phyloP scores from a whole-genome alignment of 2,113 vertebrate genomes.

The Nipponia nippon region DNA sequence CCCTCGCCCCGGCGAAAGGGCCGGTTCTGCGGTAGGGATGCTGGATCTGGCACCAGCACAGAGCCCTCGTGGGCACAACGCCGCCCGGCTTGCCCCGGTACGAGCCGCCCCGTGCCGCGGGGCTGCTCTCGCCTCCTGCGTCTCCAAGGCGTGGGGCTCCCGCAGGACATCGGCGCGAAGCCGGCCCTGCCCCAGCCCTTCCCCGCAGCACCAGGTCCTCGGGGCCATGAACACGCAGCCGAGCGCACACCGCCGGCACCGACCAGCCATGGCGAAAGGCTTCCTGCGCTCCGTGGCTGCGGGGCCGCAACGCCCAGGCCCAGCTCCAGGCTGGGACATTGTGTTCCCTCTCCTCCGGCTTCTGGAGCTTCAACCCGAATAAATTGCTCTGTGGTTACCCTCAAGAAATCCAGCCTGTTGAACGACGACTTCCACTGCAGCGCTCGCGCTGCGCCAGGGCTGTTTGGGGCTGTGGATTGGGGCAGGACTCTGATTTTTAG shows the following conservation, averaged over 20 bases:
- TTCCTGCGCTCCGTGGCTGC: neutral
- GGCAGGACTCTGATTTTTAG: neutral
- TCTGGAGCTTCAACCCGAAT: neutral
- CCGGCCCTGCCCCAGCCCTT: neutral
- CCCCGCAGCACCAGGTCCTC: fast-evolving
- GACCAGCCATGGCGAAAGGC: fast-evolving
- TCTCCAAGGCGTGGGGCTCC: fast-evolving
- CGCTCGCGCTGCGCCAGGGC: fast-evolving
- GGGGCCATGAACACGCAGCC: neutral
- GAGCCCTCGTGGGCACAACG: fast-evolving
- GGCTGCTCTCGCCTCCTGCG: neutral
- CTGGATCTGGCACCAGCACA: neutral
- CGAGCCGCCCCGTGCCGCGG: fast-evolving
- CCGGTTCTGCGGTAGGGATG: neutral
- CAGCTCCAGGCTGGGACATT: neutral
- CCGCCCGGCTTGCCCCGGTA: neutral
- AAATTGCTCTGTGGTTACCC: neutral
- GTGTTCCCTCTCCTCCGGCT: neutral
- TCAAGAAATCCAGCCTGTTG: neutral
- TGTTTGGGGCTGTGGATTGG: neutral
- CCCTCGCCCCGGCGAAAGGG: neutral
- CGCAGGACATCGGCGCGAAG: fast-evolving
- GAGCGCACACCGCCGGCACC: fast-evolving
- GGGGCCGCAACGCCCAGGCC: fast-evolving
- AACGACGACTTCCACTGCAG: neutral